Percentiles rank a stretch among this genome's conserved stretches.
phyloP scores from a whole-genome alignment of 2,113 vertebrate genomes.

The Aspiorhynchus laticeps region DNA sequence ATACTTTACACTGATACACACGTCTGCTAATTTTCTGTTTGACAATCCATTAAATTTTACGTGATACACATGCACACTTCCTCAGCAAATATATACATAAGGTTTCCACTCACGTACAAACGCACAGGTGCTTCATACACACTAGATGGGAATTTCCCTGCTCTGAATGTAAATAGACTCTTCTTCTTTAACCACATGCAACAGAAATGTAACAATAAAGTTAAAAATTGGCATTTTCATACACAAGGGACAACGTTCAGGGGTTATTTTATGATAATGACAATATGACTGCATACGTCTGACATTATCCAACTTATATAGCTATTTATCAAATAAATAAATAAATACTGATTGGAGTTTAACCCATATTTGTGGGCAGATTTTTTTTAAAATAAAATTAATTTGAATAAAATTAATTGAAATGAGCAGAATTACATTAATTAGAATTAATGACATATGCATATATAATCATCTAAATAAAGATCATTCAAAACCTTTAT shows the following conservation, averaged over 20 bases:
- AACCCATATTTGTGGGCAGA: not conserved
- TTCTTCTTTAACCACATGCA: not conserved
- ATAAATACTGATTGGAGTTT: not conserved
- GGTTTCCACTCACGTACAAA: not conserved
- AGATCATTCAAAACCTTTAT: not conserved
- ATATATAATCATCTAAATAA: not conserved
- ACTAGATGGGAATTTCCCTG: not conserved
- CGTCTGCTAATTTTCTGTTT: not conserved
- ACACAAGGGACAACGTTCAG: not conserved
- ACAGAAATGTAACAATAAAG: not conserved
- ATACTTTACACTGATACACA: not conserved
- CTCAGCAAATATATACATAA: slow-evolving; percentile 58
- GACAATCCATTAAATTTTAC: not conserved
- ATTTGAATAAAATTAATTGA: not conserved
- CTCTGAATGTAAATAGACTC: not conserved
- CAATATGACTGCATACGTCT: not conserved
- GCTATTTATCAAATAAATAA: not conserved
- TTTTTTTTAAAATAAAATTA: no score
- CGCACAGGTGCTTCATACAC: slow-evolving; percentile 9
- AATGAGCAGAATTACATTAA: not conserved
- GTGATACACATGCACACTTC: not conserved
- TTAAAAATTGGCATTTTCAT: not conserved
- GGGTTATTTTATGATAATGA: not conserved
- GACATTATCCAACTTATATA: not conserved
- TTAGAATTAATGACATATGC: not conserved